phyloP scores from a whole-genome alignment of 2,888 invertebrate genomes.

The Globia sparganii region DNA sequence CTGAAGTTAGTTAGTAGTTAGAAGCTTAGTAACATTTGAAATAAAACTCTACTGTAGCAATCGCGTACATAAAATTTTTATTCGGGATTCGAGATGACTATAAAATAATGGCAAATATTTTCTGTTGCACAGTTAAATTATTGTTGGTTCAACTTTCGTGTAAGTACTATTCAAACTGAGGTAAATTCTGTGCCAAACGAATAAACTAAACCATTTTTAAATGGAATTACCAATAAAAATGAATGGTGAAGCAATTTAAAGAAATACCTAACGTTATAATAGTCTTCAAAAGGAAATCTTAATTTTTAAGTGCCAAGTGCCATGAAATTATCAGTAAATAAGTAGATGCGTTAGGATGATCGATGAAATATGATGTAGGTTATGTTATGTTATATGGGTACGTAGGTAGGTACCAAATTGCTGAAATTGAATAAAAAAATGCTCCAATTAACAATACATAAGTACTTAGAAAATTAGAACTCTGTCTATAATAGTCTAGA shows the following conservation, averaged over 20 bases:
- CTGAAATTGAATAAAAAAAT: background rate
- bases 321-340: background rate
- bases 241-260: background rate
- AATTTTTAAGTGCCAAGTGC: background rate
- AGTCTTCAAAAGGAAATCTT: background rate
- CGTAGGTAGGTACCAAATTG: background rate
- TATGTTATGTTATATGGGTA: too few relatives aligned
- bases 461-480: background rate
- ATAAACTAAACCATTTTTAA: background rate
- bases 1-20: too few relatives aligned
- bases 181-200: background rate
- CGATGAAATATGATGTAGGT: background rate
- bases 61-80: conserved; percentile 10
- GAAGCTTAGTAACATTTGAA: too few relatives aligned
- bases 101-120: conserved; percentile 14
- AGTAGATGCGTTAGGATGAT: background rate
- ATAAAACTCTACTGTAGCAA: conserved; percentile 32
- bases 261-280: background rate
- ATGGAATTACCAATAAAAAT: background rate
- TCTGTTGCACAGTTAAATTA: conserved; percentile 6
- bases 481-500: background rate
- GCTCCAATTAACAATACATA: background rate
- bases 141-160: conserved; percentile 6
- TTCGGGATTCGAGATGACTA: conserved; percentile 7
- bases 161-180: conserved; percentile 35